These are phyloP conservation scores for Cepaea hortensis DNA, from an alignment of 2,888 invertebrate genomes.

Conservation along the genomic window DNA sequence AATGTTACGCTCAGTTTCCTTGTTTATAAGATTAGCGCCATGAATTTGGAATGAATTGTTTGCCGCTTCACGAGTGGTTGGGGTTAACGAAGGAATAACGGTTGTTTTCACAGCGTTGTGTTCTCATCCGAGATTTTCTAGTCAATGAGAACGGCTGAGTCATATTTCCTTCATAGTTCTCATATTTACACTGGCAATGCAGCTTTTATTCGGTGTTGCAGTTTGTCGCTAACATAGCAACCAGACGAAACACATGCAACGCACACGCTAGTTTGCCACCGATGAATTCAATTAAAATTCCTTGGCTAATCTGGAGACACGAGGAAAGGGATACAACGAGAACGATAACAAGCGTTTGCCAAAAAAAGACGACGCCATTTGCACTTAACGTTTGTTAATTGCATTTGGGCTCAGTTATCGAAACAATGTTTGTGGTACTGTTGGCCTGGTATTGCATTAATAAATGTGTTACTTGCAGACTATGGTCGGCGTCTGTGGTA, in stretches of 20 bases:
- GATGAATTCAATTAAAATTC: conserved; percentile 8
- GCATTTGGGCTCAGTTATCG: no score
- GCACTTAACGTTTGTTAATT: no score
- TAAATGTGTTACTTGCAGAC: no score
- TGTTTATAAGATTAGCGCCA: no score
- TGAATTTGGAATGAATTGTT: no score
- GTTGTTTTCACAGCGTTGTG: no score
- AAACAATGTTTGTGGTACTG: background rate
- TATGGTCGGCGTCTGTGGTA: no score
- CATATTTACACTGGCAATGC: background rate
- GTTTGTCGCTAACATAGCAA: background rate
- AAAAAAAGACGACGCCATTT: no score
- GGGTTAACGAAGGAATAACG: no score
- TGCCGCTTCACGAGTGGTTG: no score
- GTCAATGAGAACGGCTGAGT: background rate
- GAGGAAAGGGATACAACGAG: background rate
- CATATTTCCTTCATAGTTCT: background rate
- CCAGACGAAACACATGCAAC: background rate
- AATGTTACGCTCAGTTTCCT: no score
- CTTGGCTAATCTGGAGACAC: background rate
- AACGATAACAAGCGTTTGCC: background rate
- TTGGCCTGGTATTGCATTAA: background rate
- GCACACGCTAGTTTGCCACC: background rate
- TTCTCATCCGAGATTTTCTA: no score
- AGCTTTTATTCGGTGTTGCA: background rate